These are phyloP conservation scores for Eupithecia insigniata DNA, from an alignment of 2,888 invertebrate species.

Conservation along the genomic window DNA sequence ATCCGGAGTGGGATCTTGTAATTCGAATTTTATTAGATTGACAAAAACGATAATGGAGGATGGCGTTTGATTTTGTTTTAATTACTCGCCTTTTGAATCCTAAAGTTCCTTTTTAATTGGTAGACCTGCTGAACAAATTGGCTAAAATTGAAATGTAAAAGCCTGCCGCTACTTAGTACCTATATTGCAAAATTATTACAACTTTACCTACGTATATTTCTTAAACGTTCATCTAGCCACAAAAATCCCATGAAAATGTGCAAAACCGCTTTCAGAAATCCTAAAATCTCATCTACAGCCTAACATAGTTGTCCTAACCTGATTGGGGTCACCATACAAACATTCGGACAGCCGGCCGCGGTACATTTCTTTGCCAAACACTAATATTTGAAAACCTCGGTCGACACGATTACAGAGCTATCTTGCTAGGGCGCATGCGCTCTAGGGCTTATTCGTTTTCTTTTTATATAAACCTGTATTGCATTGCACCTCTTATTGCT, in stretches of 20 bases:
- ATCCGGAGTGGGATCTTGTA: neutral
- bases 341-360: slow-evolving; percentile 50
- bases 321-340: slow-evolving; percentile 59
- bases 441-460: slow-evolving; percentile 21
- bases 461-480: slow-evolving; percentile 4
- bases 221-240: no score
- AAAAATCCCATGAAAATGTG: neutral
- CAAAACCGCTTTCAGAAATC: slow-evolving; percentile 15
- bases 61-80: slow-evolving; percentile 35
- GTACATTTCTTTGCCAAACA: slow-evolving; percentile 80
- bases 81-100: slow-evolving; percentile 28
- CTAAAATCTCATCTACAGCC: slow-evolving; percentile 19
- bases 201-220: no score
- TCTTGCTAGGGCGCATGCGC: slow-evolving; percentile 48
- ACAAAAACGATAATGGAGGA: slow-evolving; percentile 29
- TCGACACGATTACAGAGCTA: slow-evolving; percentile 67
- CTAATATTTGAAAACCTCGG: slow-evolving; percentile 78
- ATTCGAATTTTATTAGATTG: slow-evolving; percentile 9
- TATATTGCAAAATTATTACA: no score
- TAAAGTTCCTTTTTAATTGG: slow-evolving; percentile 6
- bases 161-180: no score
- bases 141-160: no score
- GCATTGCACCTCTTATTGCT: slow-evolving; percentile 2
- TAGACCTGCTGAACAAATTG: neutral
- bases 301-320: slow-evolving; percentile 35